These are phyloP conservation scores for Dynastes hyllus DNA, from an alignment of 2,888 invertebrate genomes.

Conservation along the genomic window DNA sequence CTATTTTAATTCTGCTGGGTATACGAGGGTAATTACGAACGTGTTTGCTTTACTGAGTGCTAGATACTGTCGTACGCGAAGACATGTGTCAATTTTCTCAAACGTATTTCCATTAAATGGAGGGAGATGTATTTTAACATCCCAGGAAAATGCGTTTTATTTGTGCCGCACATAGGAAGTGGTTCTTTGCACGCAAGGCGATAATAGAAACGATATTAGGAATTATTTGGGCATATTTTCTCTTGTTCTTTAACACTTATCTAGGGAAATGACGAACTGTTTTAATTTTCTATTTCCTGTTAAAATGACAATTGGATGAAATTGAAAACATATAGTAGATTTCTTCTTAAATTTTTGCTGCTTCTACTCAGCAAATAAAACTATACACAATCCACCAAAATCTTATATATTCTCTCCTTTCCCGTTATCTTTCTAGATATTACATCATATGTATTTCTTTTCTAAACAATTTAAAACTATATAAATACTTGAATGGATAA, in stretches of 20 bases:
- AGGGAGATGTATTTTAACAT: neutral
- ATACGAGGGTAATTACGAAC: slow-evolving; percentile 1
- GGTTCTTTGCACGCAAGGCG: neutral
- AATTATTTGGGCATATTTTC: neutral
- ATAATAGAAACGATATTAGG: slow-evolving; percentile 1
- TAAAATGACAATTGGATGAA: too few relatives aligned
- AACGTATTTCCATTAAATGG: slow-evolving; percentile 6
- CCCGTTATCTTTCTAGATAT: too few relatives aligned
- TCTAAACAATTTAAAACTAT: too few relatives aligned
- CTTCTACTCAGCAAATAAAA: too few relatives aligned
- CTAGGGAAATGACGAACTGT: too few relatives aligned
- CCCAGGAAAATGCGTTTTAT: neutral
- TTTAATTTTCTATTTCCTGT: too few relatives aligned
- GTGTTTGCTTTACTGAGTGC: slow-evolving; percentile 40
- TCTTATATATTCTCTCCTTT: too few relatives aligned
- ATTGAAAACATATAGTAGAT: too few relatives aligned
- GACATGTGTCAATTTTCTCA: slow-evolving; percentile 36
- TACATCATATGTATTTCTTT: too few relatives aligned
- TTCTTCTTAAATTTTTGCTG: too few relatives aligned
- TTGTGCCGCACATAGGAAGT: neutral
- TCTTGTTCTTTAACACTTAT: neutral
- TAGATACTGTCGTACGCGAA: slow-evolving; percentile 30
- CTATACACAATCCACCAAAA: too few relatives aligned
- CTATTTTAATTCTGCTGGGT: neutral
- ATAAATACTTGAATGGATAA: too few relatives aligned